Evolutionary conservation across 2,888 invertebrate species (phyloP), one percentile per base, ranked within the genome.

Genomic region (Cosmopolites sordidus): DNA sequence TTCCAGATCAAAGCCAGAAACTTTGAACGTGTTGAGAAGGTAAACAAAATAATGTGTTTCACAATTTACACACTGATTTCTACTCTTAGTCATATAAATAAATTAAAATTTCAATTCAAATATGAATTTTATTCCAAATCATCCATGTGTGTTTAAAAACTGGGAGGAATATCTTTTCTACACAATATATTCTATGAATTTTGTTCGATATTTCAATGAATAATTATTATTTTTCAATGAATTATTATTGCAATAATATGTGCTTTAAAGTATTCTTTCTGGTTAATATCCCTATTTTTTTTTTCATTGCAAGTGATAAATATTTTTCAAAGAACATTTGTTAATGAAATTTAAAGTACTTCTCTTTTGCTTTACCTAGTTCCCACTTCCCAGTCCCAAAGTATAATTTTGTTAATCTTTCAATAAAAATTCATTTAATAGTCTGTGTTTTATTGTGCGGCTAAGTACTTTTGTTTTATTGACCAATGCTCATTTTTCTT

Each of bases 11-110:
- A 96, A 75, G 87, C 90, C 63, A 84, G 95, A 75, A 94, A 96
- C 79, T 98, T 91, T 80, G 99, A 99, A 76, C 89, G 89, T 73
- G 99, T 99, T 39, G 99, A 99, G 84, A 96, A 97, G 89, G 93
- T 94, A 83, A 22, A 22, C 22, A 22, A 22, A 22, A 22, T 22
- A 8, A 22, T 22, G 22, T 22, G 22, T 22, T 22, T 22, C 8
- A 8, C 22, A 22, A 5, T 22, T 22, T 3, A 17, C 45, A 45
- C 38, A 45, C 45, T 43, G 29, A 43, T 6, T 18, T 42, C 43
- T 38, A 17, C 27, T n/a, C n/a, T n/a, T 22, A 22, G 22, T 55
- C 29, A 43, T 22, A 5, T 22, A 22, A 54, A 59, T 55, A 59
- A 61, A 59, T 43, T 48, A 49, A 54, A 50, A 45, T 38, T 46